Percentiles rank a stretch among this genome's conserved stretches.
Conservation (phyloP, 2,113 vertebrate species). For the Lepisosteus oculatus region DNA sequence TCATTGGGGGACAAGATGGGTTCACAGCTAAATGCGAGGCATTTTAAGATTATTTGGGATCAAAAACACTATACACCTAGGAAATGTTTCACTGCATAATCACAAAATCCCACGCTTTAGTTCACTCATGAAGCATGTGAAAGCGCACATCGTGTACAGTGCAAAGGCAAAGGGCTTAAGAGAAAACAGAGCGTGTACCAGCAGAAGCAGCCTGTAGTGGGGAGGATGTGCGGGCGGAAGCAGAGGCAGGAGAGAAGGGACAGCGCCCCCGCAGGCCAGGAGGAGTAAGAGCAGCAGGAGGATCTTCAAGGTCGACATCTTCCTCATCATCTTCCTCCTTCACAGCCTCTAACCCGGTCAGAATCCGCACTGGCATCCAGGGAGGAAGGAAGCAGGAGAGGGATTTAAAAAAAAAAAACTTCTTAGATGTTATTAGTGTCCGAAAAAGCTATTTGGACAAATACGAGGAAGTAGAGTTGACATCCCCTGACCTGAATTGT, state of each 20-base stretch:
- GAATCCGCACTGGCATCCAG: not conserved
- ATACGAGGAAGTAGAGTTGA: no score
- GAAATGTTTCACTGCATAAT: constrained; percentile 20
- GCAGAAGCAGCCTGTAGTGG: constrained; percentile 27
- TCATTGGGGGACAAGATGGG: no score
- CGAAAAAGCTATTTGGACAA: no score
- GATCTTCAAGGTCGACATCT: constrained; percentile 1
- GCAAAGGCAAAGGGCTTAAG: not conserved
- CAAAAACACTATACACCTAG: no score
- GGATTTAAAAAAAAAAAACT: not conserved
- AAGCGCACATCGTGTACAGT: no score
- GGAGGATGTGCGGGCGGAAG: constrained; percentile 29
- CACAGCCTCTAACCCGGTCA: no score
- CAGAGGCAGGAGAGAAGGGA: constrained; percentile 24
- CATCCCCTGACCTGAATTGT: no score
- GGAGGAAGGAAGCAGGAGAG: not conserved
- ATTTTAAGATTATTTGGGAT: no score
- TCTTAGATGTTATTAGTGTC: no score
- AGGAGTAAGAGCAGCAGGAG: constrained; percentile 7
- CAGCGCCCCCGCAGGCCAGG: constrained; percentile 20
- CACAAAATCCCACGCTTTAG: constrained; percentile 16
- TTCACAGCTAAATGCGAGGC: no score
- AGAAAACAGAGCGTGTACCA: constrained; percentile 51
- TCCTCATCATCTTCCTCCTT: constrained; percentile 31
- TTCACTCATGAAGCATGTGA: no score